Conservation (phyloP, 2,113 vertebrate genomes). For the Zosterops borbonicus region DNA sequence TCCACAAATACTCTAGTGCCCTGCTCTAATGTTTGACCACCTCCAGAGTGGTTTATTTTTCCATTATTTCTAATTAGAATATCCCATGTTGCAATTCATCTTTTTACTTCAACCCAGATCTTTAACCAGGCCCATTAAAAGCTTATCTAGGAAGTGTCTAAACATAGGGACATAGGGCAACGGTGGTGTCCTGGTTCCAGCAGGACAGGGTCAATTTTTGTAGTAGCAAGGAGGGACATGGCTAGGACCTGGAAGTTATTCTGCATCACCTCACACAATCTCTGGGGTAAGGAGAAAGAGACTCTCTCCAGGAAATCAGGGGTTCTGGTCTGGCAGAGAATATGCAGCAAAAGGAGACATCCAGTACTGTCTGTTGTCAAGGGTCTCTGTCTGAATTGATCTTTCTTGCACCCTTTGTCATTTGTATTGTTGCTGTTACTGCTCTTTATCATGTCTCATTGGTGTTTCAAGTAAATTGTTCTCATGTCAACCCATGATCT, state of each 20-base stretch:
- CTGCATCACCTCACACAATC: neutral
- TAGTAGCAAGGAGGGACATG: neutral
- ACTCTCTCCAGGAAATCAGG: neutral
- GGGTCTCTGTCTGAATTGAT: neutral
- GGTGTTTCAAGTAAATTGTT: neutral
- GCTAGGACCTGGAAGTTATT: neutral
- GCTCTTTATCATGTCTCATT: neutral
- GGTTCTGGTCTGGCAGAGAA: accelerated
- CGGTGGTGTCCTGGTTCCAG: accelerated
- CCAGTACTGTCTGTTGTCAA: accelerated
- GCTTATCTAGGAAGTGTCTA: neutral
- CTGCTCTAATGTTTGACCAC: neutral
- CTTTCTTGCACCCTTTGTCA: neutral
- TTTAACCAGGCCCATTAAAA: neutral
- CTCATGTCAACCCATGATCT: neutral
- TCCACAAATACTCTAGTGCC: neutral
- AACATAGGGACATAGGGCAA: neutral
- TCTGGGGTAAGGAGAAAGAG: neutral
- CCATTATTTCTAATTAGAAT: neutral
- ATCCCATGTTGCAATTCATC: neutral
- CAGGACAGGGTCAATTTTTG: neutral
- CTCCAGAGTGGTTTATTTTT: neutral
- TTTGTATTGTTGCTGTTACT: neutral
- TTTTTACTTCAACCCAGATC: neutral
- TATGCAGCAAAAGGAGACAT: neutral